These are phyloP conservation scores for Menidia menidia DNA, from an alignment of 2,797 vertebrate species.

Conservation along the genomic window DNA sequence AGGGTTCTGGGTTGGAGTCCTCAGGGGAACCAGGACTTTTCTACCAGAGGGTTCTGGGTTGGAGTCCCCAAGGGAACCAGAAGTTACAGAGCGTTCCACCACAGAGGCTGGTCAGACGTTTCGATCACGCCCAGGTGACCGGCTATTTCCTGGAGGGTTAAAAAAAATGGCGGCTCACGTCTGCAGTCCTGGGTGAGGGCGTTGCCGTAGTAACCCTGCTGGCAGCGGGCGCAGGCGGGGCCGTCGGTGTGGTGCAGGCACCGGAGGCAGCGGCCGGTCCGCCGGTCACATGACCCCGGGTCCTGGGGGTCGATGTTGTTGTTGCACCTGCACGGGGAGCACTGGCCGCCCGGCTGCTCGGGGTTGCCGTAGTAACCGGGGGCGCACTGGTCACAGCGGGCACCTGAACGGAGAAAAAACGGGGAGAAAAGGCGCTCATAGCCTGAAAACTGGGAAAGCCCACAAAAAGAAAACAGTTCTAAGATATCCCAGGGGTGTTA, in stretches of 20 bases:
- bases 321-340: constrained; percentile 87
- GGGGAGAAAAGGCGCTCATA: too few species aligned
- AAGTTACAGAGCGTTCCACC: too few species aligned
- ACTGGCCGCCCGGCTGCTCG: constrained; percentile 72
- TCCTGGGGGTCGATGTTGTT: constrained; percentile 87
- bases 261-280: constrained; percentile 84
- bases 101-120: too few species aligned
- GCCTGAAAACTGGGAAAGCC: too few species aligned
- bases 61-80: too few species aligned
- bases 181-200: constrained; percentile 86
- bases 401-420: constrained; percentile 66
- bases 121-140: too few species aligned
- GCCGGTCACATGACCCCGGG: constrained; percentile 85
- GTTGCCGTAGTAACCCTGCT: constrained; percentile 86
- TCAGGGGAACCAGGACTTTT: too few species aligned
- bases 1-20: too few species aligned
- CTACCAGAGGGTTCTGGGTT: too few species aligned
- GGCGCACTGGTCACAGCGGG: constrained; percentile 86
- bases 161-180: constrained; percentile 75
- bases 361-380: constrained; percentile 87
- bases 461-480: too few species aligned
- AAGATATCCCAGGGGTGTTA: too few species aligned
- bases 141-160: too few species aligned
- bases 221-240: constrained; percentile 81
- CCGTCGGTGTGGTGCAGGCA: constrained; percentile 88